Conservation (phyloP, 2,113 vertebrate genomes). For the Vidua macroura region DNA sequence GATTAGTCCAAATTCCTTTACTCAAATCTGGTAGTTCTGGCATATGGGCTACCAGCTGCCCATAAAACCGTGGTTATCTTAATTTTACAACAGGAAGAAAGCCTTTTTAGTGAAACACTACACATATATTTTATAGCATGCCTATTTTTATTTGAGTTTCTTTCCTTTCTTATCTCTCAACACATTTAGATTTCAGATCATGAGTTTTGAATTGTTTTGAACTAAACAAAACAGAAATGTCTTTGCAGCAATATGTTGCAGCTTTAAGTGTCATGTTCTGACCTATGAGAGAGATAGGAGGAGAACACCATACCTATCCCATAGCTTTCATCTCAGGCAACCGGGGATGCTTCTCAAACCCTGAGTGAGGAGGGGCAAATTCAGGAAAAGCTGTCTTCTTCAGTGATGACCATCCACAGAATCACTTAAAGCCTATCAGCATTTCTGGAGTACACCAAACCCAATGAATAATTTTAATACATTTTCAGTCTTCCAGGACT, state of each 20-base stretch:
- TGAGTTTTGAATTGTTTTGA: slow-evolving; percentile 15
- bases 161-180: background rate
- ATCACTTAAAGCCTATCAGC: slow-evolving; percentile 49
- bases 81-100: background rate
- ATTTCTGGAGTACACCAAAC: slow-evolving; percentile 50
- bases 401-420: slow-evolving; percentile 34
- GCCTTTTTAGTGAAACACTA: background rate
- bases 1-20: background rate
- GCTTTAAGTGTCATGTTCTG: background rate
- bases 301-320: background rate
- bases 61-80: background rate
- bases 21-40: slow-evolving; percentile 13
- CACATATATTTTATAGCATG: background rate
- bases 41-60: slow-evolving; percentile 38
- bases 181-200: background rate
- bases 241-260: background rate
- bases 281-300: background rate
- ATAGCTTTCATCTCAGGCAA: background rate
- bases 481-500: slow-evolving; percentile 37
- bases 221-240: background rate
- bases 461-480: slow-evolving; percentile 32
- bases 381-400: slow-evolving; percentile 10
- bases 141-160: slow-evolving; percentile 18
- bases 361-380: background rate
- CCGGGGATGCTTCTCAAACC: background rate